Conservation (phyloP, 2,888 invertebrate species). For the Rhyacophila evoluta region DNA sequence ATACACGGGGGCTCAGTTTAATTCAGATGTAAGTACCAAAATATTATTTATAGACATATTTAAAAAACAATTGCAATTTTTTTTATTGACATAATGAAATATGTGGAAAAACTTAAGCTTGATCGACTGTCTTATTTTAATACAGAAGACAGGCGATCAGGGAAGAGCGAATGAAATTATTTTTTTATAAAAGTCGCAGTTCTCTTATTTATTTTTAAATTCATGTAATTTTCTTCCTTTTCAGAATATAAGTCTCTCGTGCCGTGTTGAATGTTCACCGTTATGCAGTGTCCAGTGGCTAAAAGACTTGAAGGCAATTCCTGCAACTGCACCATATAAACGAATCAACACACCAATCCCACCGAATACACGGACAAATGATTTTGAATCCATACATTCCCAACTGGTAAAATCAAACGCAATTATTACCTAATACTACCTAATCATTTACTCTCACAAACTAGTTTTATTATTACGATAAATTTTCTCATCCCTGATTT, state of each 20-base stretch:
- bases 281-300: constrained; percentile 80
- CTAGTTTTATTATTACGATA: too few species aligned
- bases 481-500: too few species aligned
- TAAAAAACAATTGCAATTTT: too few species aligned
- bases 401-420: constrained; percentile 80
- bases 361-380: constrained; percentile 83
- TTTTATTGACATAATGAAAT: too few species aligned
- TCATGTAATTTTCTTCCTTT: too few species aligned
- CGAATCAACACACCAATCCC: constrained; percentile 76
- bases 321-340: constrained; percentile 75
- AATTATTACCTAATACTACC: background rate
- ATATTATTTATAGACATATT: too few species aligned
- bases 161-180: too few species aligned
- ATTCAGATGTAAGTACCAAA: constrained; percentile 68
- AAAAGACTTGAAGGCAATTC: constrained; percentile 80
- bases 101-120: too few species aligned
- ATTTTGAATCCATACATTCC: constrained; percentile 91
- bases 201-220: too few species aligned
- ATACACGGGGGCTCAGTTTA: constrained; percentile 84
- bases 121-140: too few species aligned
- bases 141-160: too few species aligned
- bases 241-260: constrained; percentile 74
- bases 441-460: background rate
- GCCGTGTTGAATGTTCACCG: constrained; percentile 84
- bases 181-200: too few species aligned